phyloP scores from a whole-genome alignment of 64 coral and sea anemone species.

The Hydrozoanthus tunicans region DNA sequence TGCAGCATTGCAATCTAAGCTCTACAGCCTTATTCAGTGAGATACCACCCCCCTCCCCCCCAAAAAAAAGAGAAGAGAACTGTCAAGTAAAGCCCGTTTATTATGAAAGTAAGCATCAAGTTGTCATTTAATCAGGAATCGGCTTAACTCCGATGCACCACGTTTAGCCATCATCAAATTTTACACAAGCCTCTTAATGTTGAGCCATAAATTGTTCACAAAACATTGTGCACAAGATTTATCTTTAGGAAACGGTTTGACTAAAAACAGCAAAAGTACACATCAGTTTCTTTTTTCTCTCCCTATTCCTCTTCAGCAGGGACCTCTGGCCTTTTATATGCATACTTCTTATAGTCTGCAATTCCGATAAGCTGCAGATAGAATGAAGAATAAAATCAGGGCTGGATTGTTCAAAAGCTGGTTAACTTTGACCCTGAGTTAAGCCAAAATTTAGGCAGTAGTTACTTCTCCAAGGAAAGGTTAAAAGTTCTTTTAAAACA shows the following conservation, averaged over 20 bases:
- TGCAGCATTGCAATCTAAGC: too few species aligned
- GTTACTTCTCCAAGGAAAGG: too few species aligned
- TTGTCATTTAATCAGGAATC: background rate
- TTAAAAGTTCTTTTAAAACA: too few species aligned
- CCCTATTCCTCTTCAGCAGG: slow-evolving; percentile 3
- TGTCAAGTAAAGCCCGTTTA: slow-evolving; percentile 37
- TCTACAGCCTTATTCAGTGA: too few species aligned
- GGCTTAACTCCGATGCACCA: background rate
- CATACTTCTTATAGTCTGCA: slow-evolving; percentile 60
- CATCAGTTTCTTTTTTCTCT: background rate
- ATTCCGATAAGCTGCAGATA: slow-evolving; percentile 50
- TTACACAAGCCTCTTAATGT: slow-evolving; percentile 13
- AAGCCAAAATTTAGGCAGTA: too few species aligned
- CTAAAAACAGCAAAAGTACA: slow-evolving; percentile 19
- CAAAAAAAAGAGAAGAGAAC: background rate
- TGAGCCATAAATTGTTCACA: background rate
- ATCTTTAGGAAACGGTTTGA: background rate
- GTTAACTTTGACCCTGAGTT: too few species aligned
- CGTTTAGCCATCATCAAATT: slow-evolving; percentile 17
- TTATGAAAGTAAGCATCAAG: slow-evolving; percentile 36
- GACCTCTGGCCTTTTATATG: slow-evolving; percentile 14
- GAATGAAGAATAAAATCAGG: background rate
- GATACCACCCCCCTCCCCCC: background rate
- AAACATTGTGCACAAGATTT: background rate
- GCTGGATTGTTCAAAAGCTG: background rate